Percentiles rank a stretch among this genome's conserved stretches.
These are phyloP conservation scores for Temnothorax ravouxi DNA, from an alignment of 2,888 invertebrate species.

Conservation along the genomic window DNA sequence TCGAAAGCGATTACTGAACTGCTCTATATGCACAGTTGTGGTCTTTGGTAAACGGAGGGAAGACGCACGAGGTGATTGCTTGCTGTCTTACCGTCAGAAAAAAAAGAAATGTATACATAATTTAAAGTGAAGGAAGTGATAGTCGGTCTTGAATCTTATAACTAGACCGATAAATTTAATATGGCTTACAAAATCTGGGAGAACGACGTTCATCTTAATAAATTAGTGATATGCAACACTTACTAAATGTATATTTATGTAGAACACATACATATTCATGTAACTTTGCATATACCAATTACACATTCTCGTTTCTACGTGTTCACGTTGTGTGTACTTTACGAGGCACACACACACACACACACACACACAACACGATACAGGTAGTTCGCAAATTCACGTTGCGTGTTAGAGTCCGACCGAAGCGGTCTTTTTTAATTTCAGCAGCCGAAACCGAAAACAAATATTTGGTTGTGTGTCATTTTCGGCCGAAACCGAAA, in stretches of 20 bases:
- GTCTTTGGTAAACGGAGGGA: neutral
- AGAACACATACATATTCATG: neutral
- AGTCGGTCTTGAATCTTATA: neutral
- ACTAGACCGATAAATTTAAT: neutral
- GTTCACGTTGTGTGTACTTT: neutral
- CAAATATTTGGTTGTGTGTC: too few species aligned
- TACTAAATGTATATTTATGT: conserved; percentile 4
- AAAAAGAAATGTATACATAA: neutral
- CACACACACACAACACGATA: too few species aligned
- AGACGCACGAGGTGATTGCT: neutral
- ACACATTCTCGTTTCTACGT: neutral
- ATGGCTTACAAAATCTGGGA: neutral
- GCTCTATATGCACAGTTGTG: neutral
- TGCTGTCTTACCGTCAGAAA: neutral
- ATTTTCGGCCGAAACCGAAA: too few species aligned
- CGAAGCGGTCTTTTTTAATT: too few species aligned
- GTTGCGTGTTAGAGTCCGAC: too few species aligned
- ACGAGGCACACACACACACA: too few species aligned
- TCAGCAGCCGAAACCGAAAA: too few species aligned
- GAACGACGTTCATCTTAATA: neutral
- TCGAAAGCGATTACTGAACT: neutral
- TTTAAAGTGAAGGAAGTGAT: neutral
- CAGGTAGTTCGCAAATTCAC: neutral
- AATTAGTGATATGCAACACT: neutral
- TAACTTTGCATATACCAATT: neutral